Evolutionary conservation across 2,113 vertebrate genomes (phyloP).

Genomic region (Pseudorectes ferrugineus): DNA sequence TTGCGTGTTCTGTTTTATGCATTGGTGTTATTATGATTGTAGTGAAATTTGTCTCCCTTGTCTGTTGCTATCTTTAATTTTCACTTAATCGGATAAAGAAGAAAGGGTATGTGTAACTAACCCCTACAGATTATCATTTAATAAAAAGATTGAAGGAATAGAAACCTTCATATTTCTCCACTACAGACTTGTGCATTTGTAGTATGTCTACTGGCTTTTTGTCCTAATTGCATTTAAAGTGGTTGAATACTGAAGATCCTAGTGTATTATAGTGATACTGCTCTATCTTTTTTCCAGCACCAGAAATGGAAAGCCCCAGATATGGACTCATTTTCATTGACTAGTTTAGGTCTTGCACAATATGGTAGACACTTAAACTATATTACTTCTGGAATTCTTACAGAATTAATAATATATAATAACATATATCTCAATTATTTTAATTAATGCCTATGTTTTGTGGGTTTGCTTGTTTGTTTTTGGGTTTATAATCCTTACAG

Average conservation of each 20-base stretch:
- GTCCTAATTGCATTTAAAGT: not conserved
- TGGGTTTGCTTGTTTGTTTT: rapidly evolving
- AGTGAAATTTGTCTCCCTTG: not conserved
- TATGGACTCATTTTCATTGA: not conserved
- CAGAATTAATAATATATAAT: not conserved
- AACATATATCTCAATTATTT: not conserved
- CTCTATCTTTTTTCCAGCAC: not conserved
- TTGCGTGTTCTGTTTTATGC: not conserved
- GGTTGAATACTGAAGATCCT: not conserved
- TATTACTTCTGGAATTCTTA: not conserved
- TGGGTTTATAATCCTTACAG: not conserved
- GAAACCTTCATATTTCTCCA: not conserved
- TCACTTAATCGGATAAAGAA: not conserved
- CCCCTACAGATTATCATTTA: not conserved
- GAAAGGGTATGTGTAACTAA: not conserved
- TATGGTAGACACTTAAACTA: not conserved
- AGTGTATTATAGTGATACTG: not conserved
- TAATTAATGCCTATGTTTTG: not conserved
- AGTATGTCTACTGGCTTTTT: not conserved
- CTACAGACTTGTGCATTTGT: not conserved
- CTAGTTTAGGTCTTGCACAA: not conserved
- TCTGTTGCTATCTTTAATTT: not conserved
- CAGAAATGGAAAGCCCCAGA: not conserved
- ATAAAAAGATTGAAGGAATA: not conserved
- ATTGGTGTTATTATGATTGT: not conserved